Base-by-base conservation (phyloP, 2,797 vertebrate genomes). In the Poeciliopsis presidionis region DNA sequence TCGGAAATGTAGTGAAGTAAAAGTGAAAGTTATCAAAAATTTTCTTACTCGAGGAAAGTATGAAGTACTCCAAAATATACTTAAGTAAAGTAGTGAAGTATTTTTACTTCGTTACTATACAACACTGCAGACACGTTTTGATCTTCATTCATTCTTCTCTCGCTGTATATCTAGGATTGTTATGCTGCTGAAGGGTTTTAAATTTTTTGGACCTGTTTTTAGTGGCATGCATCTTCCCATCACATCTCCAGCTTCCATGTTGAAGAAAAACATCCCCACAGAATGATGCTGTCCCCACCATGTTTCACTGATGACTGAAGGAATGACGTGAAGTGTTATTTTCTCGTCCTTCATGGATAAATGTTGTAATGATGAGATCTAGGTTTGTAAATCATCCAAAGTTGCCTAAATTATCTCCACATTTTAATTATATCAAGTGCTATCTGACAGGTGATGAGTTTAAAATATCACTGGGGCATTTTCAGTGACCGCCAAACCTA, bases 261-360 rank as follows among this genome's bases (percentile, higher is more conserved):
- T 67, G 20, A 41, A 67, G 65, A 41, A 43, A 43, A 41, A 67
- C 36, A 25, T 67, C 18, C 36, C 20, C 63, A 41, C 6, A 25
- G 4, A 22, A 67, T 41, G 63, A 41, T 67, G 39, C 3, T 41
- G 39, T 22, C 36, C 1, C 63, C 33, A 65, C 57, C 57, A 30
- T 30, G 28, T 59, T 59, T 59, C 4, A 59, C 28, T 59, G 28
- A 55, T 11, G 53, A 59, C 28, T 59, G 57, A 55, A n/a, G 53
- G 9, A 25, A 55, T n/a, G 25, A 55, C n/a, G 9, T n/a, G n/a
- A 12, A 55, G 11, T n/a, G 53, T 55, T 55, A n/a, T 55, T 55
- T 55, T 55, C 9, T 25, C 9, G 5, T 90, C 80, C 89, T 88
- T 81, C 51, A 76, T 88, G 84, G 88, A 93, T 89, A 82, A 84